Base-by-base conservation (phyloP, 2,113 vertebrate genomes). In the Ellobius talpinus region DNA sequence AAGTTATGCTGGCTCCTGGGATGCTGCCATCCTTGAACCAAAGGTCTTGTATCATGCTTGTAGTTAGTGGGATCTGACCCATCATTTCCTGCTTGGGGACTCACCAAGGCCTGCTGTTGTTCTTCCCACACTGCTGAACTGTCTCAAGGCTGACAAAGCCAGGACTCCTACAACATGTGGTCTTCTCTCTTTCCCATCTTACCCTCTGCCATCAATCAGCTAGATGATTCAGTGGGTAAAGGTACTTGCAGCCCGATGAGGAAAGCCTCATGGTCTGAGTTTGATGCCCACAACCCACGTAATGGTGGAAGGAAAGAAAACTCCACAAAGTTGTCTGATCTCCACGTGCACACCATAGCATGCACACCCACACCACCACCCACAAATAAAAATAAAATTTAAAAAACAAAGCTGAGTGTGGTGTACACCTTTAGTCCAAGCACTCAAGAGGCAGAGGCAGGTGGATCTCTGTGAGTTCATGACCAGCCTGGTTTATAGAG, bases 331-430 rank as follows among this genome's bases (percentile, higher is more conserved):
- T 36, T 68, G 63, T 36, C 42, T 86, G 82, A 21, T 17, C 4
- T 47, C 61, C 10, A 7, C 31, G 31, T 66, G 16, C 8, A 21
- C 1, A 0, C 26, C 24, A 39, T 29, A 36, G 23, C 3, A 12
- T 2, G 19, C 12, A 10, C 42, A 29, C 6, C 0, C 4, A 3
- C 26, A 5, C 23, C 8, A 4, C 0, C 47, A 55, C 29, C n/a
- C 76, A 3, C 74, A 47, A 65, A 68, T 16, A 52, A 47, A 14
- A 68, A 33, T 31, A 52, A 16, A 68, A 5, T 65, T 68, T 33
- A 16, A 78, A 47, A 77, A 47, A 47, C 17, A 3, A 47, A 78
- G 45, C 29, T 50, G 26, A 7, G 7, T 33, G 31, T 36, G 33
- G 33, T 68, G 12, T 33, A 68, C 5, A 2, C 45, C 29, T 78